Percentiles rank a stretch among this genome's conserved stretches.
These are phyloP conservation scores for Suricata suricatta DNA, from an alignment of 2,113 vertebrate genomes.

Conservation along the genomic window DNA sequence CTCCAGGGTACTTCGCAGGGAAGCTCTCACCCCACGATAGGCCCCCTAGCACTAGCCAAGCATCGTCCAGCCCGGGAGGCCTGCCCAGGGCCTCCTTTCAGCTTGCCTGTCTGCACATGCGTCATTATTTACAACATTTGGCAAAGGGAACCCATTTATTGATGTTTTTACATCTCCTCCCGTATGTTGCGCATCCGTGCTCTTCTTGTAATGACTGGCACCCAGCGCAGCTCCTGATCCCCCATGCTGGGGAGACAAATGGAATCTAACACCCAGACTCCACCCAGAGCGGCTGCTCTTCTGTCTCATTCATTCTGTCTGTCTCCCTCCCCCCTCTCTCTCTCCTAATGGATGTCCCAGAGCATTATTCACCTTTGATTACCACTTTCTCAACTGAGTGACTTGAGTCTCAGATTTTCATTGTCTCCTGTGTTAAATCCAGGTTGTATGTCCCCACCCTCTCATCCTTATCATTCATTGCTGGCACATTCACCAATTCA, in stretches of 20 bases:
- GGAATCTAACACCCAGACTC: neutral
- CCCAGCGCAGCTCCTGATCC: neutral
- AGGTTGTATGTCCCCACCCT: neutral
- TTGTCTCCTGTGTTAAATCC: neutral
- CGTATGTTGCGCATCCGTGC: neutral
- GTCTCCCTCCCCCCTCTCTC: too few relatives aligned
- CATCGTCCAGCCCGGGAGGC: neutral
- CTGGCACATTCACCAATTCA: neutral
- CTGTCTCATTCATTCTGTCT: neutral
- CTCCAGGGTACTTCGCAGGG: neutral
- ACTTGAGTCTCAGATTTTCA: neutral
- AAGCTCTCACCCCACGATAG: fast-evolving
- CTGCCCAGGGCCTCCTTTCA: neutral
- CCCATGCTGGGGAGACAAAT: neutral
- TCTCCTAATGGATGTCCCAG: neutral
- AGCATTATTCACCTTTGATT: neutral
- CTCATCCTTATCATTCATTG: neutral
- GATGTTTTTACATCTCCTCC: neutral
- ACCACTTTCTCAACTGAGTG: neutral
- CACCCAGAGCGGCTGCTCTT: neutral
- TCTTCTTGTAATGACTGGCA: slow-evolving; percentile 33
- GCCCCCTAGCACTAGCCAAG: neutral
- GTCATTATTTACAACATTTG: slow-evolving; percentile 62
- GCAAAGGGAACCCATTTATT: neutral
- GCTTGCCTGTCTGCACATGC: neutral